Conservation (phyloP, 2,888 invertebrate species). For the Eudemis profundana region DNA sequence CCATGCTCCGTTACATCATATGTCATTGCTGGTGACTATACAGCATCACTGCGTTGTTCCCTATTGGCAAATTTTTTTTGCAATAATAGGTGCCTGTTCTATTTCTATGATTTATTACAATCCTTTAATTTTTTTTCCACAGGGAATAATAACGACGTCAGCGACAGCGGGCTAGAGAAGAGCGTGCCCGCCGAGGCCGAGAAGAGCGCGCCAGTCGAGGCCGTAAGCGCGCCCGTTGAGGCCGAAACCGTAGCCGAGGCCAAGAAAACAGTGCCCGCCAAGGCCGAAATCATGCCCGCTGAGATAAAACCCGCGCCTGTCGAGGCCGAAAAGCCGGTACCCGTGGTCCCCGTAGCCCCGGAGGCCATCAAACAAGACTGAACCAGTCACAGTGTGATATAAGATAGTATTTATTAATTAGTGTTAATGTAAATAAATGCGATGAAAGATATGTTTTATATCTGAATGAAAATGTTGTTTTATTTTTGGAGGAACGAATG, state of each 20-base stretch:
- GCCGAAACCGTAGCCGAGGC: not conserved
- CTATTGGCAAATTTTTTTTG: not conserved
- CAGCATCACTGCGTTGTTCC: no score
- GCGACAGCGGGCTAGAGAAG: slow-evolving; percentile 57
- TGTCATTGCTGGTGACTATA: no score
- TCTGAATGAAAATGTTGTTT: slow-evolving; percentile 22
- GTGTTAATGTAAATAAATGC: slow-evolving; percentile 54
- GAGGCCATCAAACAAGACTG: slow-evolving; percentile 65
- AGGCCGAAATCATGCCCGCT: slow-evolving; percentile 15
- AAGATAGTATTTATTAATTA: slow-evolving; percentile 55
- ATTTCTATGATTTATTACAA: not conserved
- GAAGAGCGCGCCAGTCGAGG: slow-evolving; percentile 12
- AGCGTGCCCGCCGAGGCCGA: slow-evolving; percentile 11
- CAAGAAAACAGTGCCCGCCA: slow-evolving; percentile 37
- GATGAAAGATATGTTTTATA: slow-evolving; percentile 48
- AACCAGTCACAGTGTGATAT: slow-evolving; percentile 70
- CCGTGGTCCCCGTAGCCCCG: slow-evolving; percentile 42
- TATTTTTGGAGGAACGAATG: not conserved
- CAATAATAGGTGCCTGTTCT: no score
- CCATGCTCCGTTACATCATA: no score
- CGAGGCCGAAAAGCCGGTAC: slow-evolving; percentile 48
- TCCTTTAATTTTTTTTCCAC: slow-evolving; percentile 48
- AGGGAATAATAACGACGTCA: slow-evolving; percentile 69
- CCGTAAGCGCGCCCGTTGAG: slow-evolving; percentile 10
- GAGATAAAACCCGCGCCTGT: no score